phyloP scores from a whole-genome alignment of 1,140 invertebrate genomes.

The Ctenoplectra terminalis region DNA sequence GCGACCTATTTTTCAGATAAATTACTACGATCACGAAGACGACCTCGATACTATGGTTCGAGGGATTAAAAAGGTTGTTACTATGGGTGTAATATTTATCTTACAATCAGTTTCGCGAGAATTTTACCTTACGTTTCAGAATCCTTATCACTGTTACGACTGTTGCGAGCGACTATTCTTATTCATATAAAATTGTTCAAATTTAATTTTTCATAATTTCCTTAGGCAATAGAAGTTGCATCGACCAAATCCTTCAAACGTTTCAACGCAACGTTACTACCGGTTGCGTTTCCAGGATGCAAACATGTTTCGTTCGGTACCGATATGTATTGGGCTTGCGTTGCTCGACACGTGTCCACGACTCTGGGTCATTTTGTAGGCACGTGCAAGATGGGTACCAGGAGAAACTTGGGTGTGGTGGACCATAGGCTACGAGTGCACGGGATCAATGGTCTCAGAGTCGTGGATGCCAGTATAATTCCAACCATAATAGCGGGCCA shows the following conservation, averaged over 20 bases:
- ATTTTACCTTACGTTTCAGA: neutral
- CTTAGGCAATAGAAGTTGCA: constrained; percentile 85
- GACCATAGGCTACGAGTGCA: constrained; percentile 79
- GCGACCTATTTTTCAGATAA: constrained; percentile 89
- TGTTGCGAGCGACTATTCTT: no score
- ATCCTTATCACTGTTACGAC: no score
- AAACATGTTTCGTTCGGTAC: constrained; percentile 84
- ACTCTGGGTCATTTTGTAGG: constrained; percentile 91
- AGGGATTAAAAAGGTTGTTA: constrained; percentile 87
- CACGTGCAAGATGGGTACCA: constrained; percentile 85
- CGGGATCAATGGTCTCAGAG: constrained; percentile 79
- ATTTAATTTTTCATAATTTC: neutral
- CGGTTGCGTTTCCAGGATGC: constrained; percentile 87
- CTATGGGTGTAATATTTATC: neutral
- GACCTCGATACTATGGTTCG: constrained; percentile 88
- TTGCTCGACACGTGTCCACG: constrained; percentile 86
- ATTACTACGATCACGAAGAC: constrained; percentile 88
- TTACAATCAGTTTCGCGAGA: neutral
- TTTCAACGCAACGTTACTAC: constrained; percentile 85
- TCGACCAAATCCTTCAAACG: constrained; percentile 85
- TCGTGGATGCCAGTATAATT: constrained; percentile 83
- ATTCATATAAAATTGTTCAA: neutral
- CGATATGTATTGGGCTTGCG: constrained; percentile 90
- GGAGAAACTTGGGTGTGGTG: constrained; percentile 78
- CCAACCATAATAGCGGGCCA: constrained; percentile 81